These are phyloP conservation scores for Eclectus roratus DNA, from an alignment of 2,113 vertebrate genomes.

Conservation along the genomic window DNA sequence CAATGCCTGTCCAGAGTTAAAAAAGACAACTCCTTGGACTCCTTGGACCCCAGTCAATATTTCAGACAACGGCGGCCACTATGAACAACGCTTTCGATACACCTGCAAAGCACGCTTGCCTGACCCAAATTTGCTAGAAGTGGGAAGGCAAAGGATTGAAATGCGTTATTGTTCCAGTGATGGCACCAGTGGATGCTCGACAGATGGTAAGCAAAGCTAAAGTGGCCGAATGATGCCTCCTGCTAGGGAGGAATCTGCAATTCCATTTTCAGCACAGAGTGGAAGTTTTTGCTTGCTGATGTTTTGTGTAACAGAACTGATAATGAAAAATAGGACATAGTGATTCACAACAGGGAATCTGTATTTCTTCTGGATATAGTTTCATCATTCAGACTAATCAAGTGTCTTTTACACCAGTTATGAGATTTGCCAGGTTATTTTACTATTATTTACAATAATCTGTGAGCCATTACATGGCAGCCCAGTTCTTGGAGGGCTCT, in stretches of 20 bases:
- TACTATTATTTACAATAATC: background rate
- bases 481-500: background rate
- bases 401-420: background rate
- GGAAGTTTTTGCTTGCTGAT: background rate
- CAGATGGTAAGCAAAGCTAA: conserved; percentile 83
- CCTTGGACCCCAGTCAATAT: conserved; percentile 97
- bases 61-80: conserved; percentile 94
- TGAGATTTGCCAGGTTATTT: background rate
- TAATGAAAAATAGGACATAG: background rate
- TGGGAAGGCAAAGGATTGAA: conserved; percentile 93
- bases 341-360: background rate
- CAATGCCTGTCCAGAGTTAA: conserved; percentile 89
- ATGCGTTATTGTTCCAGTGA: conserved; percentile 98
- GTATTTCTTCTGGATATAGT: background rate
- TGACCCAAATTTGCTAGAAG: conserved; percentile 87
- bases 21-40: conserved; percentile 97
- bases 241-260: background rate
- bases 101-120: conserved; percentile 94
- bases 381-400: background rate
- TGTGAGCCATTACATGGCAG: background rate
- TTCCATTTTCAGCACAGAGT: background rate
- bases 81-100: conserved; percentile 95
- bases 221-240: rapidly evolving
- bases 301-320: background rate
- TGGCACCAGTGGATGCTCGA: conserved; percentile 91